Evolutionary conservation across 2,113 vertebrate species (phyloP).

Genomic region (Tonatia bakeri): DNA sequence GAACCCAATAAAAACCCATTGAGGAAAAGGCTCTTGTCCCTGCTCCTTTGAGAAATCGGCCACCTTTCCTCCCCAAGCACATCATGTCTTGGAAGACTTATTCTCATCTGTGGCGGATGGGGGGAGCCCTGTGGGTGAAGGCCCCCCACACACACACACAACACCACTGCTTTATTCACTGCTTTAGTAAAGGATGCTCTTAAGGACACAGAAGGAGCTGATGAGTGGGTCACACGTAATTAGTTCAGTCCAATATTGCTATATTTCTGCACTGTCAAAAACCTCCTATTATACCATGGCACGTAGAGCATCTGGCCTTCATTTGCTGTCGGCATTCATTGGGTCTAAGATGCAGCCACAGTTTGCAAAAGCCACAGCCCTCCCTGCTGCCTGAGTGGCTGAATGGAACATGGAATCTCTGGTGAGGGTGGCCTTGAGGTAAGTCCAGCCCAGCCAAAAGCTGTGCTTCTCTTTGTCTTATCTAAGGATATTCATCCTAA

Average conservation of each 20-base stretch:
- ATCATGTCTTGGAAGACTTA: too few species aligned
- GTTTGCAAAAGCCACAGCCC: neutral
- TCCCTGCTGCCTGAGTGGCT: neutral
- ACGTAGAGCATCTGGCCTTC: neutral
- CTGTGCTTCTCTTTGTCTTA: neutral
- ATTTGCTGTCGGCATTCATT: neutral
- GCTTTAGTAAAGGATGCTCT: neutral
- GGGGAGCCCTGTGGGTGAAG: too few species aligned
- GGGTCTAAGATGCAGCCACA: neutral
- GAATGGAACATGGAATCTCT: neutral
- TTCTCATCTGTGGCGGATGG: too few species aligned
- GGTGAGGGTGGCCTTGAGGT: fast-evolving
- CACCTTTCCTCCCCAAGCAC: too few species aligned
- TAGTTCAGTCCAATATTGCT: neutral
- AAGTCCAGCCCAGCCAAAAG: neutral
- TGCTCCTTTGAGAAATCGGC: too few species aligned
- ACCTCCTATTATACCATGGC: neutral
- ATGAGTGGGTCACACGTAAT: neutral
- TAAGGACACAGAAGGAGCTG: neutral
- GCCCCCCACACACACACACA: too few species aligned
- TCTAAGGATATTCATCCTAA: neutral
- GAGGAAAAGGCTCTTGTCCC: too few species aligned
- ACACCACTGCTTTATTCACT: neutral
- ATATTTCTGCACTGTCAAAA: neutral
- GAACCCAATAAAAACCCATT: too few species aligned